Base-by-base conservation (phyloP, 2,888 invertebrate species). In the Lasioglossum figueresi region DNA sequence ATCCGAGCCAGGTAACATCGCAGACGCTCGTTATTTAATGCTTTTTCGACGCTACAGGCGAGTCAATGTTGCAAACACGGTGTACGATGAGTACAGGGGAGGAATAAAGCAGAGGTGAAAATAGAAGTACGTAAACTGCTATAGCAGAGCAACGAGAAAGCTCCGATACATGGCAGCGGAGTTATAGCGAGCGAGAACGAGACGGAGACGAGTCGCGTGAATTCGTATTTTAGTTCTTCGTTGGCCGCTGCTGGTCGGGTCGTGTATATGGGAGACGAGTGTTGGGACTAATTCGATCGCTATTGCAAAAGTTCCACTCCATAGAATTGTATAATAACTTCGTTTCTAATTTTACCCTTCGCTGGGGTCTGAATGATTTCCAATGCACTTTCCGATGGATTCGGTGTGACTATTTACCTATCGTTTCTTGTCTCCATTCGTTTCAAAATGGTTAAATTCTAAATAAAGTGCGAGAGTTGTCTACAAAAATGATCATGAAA, bases 91-190 rank as follows among this genome's bases (percentile, higher is more conserved):
- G 76, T n/a, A 31, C 31, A 31, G 40, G 52, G 16, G 70, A 77
- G 81, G 79, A 76, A 76, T 77, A 73, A 82, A 76, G 77, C 66
- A 34, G 45, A 59, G 63, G 63, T 75, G 74, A 79, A 81, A 81
- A 77, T 63, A 77, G 71, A 71, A 66, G 52, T 66, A 52, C 43
- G 52, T 59, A 63, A 63, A 66, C 66, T 72, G 79, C 82, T n/a
- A 40, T 40, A 45, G 45, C 10, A 43, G 40, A 56, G 76, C 19
- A 68, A 72, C 37, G 27, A 56, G 72, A 27, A 19, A 40, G 76
- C 59, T 59, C 27, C 16, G 56, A 40, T 63, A n/a, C 45, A 66
- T 19, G 31, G n/a, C 12, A 45, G 34, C 76, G 37, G 70, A 23
- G 34, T 23, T 14, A 12, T 14, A 40, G 43, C 14, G 40, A 52